Conservation (phyloP, 2,888 invertebrate species). For the Malachius bipustulatus region DNA sequence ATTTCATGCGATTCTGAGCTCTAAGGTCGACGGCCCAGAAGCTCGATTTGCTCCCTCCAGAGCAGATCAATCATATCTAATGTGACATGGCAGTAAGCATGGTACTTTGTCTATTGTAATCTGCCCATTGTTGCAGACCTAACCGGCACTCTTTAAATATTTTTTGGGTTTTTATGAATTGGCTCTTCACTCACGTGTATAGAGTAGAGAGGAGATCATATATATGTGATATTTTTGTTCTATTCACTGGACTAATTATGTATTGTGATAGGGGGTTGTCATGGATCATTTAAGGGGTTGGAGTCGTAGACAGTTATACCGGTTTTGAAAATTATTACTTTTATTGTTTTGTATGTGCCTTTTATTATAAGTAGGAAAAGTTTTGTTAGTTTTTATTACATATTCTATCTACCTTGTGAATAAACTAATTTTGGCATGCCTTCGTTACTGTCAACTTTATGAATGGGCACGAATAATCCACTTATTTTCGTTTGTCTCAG, state of each 20-base stretch:
- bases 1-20: slow-evolving; percentile 21
- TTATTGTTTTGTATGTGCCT: too few relatives aligned
- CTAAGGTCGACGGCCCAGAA: slow-evolving; percentile 23
- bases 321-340: too few relatives aligned
- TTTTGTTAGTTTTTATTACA: too few relatives aligned
- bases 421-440: too few relatives aligned
- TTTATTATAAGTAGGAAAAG: too few relatives aligned
- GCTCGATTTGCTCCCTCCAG: slow-evolving; percentile 23
- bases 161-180: slow-evolving; percentile 33
- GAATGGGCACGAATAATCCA: too few relatives aligned
- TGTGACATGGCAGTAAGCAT: slow-evolving; percentile 39
- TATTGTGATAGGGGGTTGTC: slow-evolving; percentile 18
- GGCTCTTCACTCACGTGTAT: neutral
- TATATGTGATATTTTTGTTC: slow-evolving; percentile 21
- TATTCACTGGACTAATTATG: slow-evolving; percentile 25
- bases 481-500: too few relatives aligned
- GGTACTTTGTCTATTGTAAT: slow-evolving; percentile 39
- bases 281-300: slow-evolving; percentile 1
- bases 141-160: slow-evolving; percentile 31
- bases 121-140: slow-evolving; percentile 35
- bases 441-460: too few relatives aligned
- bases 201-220: neutral
- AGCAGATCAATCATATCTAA: slow-evolving; percentile 38
- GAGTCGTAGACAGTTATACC: too few relatives aligned
- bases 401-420: too few relatives aligned